Conservation (phyloP, 2,797 vertebrate species). For the Phoxinus dragarum region DNA sequence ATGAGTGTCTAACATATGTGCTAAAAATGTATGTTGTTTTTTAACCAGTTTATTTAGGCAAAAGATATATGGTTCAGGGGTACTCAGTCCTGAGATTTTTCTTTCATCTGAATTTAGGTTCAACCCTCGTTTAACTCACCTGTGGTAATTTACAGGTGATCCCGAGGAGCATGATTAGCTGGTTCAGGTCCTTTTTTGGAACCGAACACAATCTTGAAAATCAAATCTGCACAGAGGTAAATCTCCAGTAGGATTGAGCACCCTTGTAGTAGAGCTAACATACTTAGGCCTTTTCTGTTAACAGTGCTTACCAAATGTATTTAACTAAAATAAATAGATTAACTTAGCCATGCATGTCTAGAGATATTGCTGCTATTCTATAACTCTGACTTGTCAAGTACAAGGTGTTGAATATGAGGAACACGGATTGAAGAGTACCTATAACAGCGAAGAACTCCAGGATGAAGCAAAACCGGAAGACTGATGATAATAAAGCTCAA, state of each 20-base stretch:
- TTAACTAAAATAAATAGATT: background rate
- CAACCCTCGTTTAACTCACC: background rate
- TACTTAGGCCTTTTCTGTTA: background rate
- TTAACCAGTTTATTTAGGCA: background rate
- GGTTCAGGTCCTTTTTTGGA: constrained; percentile 34
- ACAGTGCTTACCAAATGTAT: background rate
- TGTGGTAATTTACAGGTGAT: constrained; percentile 16
- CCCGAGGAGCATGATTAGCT: constrained; percentile 20
- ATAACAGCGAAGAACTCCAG: background rate
- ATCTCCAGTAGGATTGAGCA: constrained; percentile 2
- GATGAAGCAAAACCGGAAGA: background rate
- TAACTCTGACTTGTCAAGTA: background rate
- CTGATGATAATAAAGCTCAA: background rate
- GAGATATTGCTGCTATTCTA: background rate
- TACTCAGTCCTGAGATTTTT: constrained; percentile 12
- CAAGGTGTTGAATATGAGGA: constrained; percentile 4
- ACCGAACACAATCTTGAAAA: constrained; percentile 1
- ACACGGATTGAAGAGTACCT: background rate
- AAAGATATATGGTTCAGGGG: background rate
- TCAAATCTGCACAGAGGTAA: constrained; percentile 3
- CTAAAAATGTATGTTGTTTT: background rate
- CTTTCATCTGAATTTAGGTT: constrained; percentile 9
- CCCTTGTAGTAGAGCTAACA: constrained; percentile 9
- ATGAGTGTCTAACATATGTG: background rate
- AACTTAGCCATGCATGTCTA: background rate